phyloP scores from a whole-genome alignment of 2,888 invertebrate species.

The Papilio elwesi region DNA sequence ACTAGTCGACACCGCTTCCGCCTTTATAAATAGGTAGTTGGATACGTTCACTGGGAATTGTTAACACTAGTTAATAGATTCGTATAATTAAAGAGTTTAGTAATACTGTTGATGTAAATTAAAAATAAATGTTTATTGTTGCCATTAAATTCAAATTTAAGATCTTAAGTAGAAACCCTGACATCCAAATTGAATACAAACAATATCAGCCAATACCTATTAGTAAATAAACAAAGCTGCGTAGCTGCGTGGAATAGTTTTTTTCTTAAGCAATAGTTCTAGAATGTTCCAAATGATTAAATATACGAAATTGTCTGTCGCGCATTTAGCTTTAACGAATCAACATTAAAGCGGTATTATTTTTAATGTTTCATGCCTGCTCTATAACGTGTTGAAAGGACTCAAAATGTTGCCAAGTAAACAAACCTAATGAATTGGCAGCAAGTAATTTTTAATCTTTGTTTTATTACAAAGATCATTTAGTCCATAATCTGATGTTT shows the following conservation, averaged over 20 bases:
- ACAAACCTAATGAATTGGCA: slow-evolving; percentile 49
- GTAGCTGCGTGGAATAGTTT: neutral
- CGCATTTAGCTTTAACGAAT: slow-evolving; percentile 11
- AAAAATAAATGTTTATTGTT: too few species aligned
- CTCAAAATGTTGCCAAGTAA: slow-evolving; percentile 47
- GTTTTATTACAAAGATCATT: slow-evolving; percentile 27
- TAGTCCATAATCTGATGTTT: slow-evolving; percentile 18
- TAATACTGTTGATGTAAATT: too few species aligned
- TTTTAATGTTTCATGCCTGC: slow-evolving; percentile 36
- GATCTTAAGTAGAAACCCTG: neutral
- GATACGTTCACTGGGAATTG: neutral
- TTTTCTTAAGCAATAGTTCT: neutral
- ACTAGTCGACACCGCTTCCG: slow-evolving; percentile 22
- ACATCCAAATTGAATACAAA: neutral
- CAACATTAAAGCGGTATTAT: slow-evolving; percentile 35
- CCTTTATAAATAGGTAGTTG: slow-evolving; percentile 27
- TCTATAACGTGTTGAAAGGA: slow-evolving; percentile 37
- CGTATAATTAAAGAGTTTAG: neutral
- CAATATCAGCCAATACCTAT: neutral
- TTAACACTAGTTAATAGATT: neutral
- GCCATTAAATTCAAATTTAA: too few species aligned
- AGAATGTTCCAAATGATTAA: neutral
- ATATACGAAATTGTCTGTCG: slow-evolving; percentile 12
- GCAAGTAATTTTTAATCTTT: slow-evolving; percentile 34
- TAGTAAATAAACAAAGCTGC: neutral